A percentile compares a stretch with the other conserved stretches of the same genome.
Evolutionary conservation across 2,888 invertebrate species (phyloP).

Genomic region (Silvanus unidentatus): DNA sequence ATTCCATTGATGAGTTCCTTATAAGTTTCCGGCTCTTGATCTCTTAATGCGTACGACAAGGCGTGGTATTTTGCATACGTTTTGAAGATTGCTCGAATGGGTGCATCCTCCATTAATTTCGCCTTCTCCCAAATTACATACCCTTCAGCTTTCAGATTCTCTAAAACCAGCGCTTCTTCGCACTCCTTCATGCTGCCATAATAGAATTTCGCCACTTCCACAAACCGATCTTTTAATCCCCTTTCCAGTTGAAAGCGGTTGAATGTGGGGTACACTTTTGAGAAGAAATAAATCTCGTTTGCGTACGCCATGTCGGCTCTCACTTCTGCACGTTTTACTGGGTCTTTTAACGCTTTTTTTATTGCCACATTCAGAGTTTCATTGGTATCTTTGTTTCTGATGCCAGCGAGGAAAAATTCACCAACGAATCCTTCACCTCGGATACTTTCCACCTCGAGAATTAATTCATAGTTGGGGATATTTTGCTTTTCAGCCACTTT

Average conservation of each 20-base stretch:
- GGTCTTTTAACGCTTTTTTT: constrained; percentile 9
- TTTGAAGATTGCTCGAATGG: constrained; percentile 5
- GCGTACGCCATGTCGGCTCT: background rate
- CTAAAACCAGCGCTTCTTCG: background rate
- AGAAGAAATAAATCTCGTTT: background rate
- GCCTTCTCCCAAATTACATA: background rate
- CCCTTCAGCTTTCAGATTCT: background rate
- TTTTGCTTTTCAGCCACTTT: constrained; percentile 1
- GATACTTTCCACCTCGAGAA: background rate
- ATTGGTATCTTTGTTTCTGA: constrained; percentile 1
- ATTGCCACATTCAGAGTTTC: constrained; percentile 6
- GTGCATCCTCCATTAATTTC: background rate
- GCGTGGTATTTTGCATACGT: constrained; percentile 14
- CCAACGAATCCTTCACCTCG: constrained; percentile 8
- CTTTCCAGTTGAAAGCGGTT: background rate
- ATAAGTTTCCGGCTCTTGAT: constrained; percentile 10
- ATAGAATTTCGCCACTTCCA: background rate
- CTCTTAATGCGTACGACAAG: constrained; percentile 11
- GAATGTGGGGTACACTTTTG: background rate
- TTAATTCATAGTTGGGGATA: constrained; percentile 4
- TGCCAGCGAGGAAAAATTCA: constrained; percentile 6
- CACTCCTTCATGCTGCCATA: background rate
- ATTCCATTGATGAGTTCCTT: constrained; percentile 6
- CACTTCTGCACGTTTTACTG: background rate
- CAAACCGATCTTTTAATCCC: background rate